Evolutionary conservation across 2,797 vertebrate species (phyloP).

Genomic region (Buceros bicornis): DNA sequence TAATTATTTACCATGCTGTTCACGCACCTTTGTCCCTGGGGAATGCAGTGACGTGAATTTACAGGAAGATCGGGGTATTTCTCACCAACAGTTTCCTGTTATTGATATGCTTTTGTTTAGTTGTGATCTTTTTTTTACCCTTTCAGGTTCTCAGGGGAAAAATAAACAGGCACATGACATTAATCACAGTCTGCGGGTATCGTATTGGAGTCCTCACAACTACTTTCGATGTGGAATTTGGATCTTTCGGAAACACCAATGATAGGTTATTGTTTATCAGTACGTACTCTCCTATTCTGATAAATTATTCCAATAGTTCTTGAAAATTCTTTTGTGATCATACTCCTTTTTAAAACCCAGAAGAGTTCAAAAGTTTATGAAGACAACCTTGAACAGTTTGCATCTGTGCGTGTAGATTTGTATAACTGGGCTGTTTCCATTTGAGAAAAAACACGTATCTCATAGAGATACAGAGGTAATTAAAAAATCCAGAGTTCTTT

Average conservation of each 20-base stretch:
- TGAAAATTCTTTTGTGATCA: not conserved
- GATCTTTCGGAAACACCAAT: constrained; percentile 20
- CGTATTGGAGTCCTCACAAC: constrained; percentile 70
- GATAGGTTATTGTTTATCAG: constrained; percentile 69
- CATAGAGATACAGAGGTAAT: not conserved
- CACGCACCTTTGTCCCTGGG: constrained; percentile 94
- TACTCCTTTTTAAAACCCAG: not conserved
- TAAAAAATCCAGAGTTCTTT: not conserved
- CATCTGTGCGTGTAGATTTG: not conserved
- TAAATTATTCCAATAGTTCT: constrained; percentile 45
- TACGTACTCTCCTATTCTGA: constrained; percentile 40
- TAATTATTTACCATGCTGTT: constrained; percentile 93
- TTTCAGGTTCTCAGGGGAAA: constrained; percentile 92
- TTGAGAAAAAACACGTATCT: not conserved
- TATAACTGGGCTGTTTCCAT: not conserved
- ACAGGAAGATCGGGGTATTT: constrained; percentile 97
- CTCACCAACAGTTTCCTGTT: constrained; percentile 99
- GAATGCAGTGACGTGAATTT: constrained; percentile 94
- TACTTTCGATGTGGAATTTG: constrained; percentile 42
- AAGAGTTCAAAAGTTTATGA: constrained; percentile 48
- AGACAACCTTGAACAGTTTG: not conserved
- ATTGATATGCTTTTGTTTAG: constrained; percentile 98
- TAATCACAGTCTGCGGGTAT: constrained; percentile 70
- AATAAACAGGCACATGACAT: constrained; percentile 83
- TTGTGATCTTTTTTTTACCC: constrained; percentile 86